Conservation (phyloP, 2,888 invertebrate species). For the Crocallis elinguaria region DNA sequence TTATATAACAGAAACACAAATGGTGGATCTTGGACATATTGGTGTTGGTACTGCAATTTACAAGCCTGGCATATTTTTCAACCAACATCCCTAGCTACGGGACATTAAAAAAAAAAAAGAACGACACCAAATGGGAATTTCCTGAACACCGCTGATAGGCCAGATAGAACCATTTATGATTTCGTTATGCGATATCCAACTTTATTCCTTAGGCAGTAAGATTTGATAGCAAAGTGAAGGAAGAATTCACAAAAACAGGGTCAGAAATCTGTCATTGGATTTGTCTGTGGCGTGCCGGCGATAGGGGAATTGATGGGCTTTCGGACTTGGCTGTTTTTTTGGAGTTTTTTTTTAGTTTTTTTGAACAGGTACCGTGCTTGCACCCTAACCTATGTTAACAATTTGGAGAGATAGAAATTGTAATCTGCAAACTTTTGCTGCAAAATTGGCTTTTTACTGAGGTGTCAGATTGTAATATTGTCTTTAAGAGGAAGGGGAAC, state of each 20-base stretch:
- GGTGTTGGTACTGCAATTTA: too few species aligned
- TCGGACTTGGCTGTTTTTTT: conserved; percentile 27
- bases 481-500: too few species aligned
- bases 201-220: conserved; percentile 18
- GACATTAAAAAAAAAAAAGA: conserved; percentile 39
- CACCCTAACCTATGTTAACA: too few species aligned
- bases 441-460: too few species aligned
- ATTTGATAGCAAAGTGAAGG: conserved; percentile 22
- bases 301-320: conserved; percentile 47
- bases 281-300: conserved; percentile 50
- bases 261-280: conserved; percentile 55
- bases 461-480: too few species aligned
- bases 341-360: conserved; percentile 7
- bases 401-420: too few species aligned
- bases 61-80: neutral
- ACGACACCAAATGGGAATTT: conserved; percentile 48
- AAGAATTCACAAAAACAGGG: conserved; percentile 37
- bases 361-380: neutral
- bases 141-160: conserved; percentile 47
- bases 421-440: too few species aligned
- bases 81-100: conserved; percentile 35
- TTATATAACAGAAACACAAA: too few species aligned
- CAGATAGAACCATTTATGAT: conserved; percentile 22
- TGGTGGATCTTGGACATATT: too few species aligned
- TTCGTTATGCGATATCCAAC: conserved; percentile 24